Conservation (phyloP, 2,797 vertebrate genomes). For the Todus mexicanus region DNA sequence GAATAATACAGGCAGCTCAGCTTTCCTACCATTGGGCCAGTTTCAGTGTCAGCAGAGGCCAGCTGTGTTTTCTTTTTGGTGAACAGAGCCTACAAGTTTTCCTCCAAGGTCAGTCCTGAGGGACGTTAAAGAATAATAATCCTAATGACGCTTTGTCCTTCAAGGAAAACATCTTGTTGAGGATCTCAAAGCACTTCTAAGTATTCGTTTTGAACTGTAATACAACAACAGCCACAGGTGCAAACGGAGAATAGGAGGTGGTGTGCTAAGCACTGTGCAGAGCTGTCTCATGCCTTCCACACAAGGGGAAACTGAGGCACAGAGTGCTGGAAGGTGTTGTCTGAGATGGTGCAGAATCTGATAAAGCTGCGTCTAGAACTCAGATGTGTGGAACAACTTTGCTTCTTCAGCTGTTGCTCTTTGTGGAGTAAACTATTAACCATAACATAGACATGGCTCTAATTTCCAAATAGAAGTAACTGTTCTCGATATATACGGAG, state of each 20-base stretch:
- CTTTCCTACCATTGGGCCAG: slow-evolving; percentile 25
- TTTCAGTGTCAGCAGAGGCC: slow-evolving; percentile 35
- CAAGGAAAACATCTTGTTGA: neutral
- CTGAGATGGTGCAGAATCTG: neutral
- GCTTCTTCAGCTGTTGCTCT: neutral
- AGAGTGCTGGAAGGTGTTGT: neutral
- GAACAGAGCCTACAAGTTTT: slow-evolving; percentile 40
- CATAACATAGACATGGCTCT: neutral
- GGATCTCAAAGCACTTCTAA: neutral
- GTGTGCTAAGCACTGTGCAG: neutral
- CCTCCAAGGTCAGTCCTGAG: slow-evolving; percentile 33
- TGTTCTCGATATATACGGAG: neutral
- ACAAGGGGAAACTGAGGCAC: neutral
- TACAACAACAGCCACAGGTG: neutral
- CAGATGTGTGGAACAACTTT: neutral
- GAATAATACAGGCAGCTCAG: slow-evolving; percentile 52
- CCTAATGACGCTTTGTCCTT: slow-evolving; percentile 18
- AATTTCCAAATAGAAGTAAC: neutral
- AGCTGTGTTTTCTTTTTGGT: slow-evolving; percentile 64
- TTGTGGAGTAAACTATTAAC: neutral
- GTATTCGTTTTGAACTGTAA: neutral
- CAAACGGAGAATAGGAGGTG: neutral
- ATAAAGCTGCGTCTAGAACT: neutral
- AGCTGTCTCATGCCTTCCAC: neutral
- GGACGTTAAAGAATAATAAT: slow-evolving; percentile 24